Conservation (phyloP, 2,113 vertebrate species). For the Pterophyllum scalare region DNA sequence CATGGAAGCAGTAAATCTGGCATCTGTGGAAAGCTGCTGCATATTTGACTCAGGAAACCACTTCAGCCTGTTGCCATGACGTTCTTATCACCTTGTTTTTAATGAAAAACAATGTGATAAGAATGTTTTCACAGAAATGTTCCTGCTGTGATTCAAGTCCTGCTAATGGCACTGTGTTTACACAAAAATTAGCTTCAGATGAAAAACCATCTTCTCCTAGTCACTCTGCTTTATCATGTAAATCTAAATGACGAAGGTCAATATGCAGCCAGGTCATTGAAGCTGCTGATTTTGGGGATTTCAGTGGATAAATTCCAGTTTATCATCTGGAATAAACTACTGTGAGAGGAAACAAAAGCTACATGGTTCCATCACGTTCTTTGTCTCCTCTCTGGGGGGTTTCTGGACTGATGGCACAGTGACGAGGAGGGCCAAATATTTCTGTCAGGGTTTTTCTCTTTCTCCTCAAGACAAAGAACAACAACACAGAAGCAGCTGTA, state of each 20-base stretch:
- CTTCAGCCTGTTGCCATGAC: neutral
- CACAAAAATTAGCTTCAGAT: neutral
- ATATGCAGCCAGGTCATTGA: neutral
- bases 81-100: no score
- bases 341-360: neutral
- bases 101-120: neutral
- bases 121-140: neutral
- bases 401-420: neutral
- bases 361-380: neutral
- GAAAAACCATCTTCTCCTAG: neutral
- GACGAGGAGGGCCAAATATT: neutral
- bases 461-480: neutral
- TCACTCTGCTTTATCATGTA: neutral
- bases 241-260: neutral
- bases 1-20: neutral
- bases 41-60: conserved; percentile 9
- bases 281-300: neutral
- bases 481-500: neutral
- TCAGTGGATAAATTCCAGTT: neutral
- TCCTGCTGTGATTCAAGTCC: neutral
- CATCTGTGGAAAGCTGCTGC: neutral
- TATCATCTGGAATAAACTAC: neutral
- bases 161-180: neutral
- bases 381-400: neutral
- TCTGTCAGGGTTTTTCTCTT: neutral